A percentile compares a stretch with the other conserved stretches of the same genome.
These are phyloP conservation scores for Drosophila mulleri DNA, from an alignment of 2,888 invertebrate genomes.

Conservation along the genomic window DNA sequence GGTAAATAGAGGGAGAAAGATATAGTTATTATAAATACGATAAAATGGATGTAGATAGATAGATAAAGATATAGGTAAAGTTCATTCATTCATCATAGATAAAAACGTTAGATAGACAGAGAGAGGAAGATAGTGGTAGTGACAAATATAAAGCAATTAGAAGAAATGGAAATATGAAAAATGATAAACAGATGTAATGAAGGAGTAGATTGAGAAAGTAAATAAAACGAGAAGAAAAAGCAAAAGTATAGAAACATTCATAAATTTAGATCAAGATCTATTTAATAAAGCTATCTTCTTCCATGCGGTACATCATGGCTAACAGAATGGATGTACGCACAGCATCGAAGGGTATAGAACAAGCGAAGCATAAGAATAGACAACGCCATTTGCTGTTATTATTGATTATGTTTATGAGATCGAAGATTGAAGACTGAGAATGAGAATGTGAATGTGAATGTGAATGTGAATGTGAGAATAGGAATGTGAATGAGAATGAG, in stretches of 20 bases:
- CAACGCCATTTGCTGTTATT: slow-evolving; percentile 34
- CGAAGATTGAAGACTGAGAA: slow-evolving; percentile 1
- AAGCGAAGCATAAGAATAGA: slow-evolving; percentile 15
- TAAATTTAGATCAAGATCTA: not conserved
- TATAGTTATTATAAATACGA: too few species aligned
- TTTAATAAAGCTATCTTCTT: not conserved
- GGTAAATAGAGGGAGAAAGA: too few species aligned
- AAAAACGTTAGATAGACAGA: too few species aligned
- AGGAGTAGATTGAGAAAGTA: not conserved
- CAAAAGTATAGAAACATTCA: not conserved
- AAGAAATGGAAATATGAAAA: too few species aligned
- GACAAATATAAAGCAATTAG: not conserved
- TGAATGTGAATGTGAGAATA: not conserved
- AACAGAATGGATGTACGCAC: not conserved
- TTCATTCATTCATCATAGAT: too few species aligned
- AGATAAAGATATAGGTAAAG: not conserved
- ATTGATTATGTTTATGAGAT: slow-evolving; percentile 55
- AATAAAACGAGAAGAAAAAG: not conserved
- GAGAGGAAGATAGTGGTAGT: not conserved
- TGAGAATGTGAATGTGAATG: not conserved
- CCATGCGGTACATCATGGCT: not conserved
- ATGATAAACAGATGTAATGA: too few species aligned
- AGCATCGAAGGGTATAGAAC: not conserved
- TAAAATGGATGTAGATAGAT: not conserved
- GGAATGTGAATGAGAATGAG: not conserved